phyloP scores from a whole-genome alignment of 53 echinoderm and acorn worm genomes.

The Actinopyga echinites region DNA sequence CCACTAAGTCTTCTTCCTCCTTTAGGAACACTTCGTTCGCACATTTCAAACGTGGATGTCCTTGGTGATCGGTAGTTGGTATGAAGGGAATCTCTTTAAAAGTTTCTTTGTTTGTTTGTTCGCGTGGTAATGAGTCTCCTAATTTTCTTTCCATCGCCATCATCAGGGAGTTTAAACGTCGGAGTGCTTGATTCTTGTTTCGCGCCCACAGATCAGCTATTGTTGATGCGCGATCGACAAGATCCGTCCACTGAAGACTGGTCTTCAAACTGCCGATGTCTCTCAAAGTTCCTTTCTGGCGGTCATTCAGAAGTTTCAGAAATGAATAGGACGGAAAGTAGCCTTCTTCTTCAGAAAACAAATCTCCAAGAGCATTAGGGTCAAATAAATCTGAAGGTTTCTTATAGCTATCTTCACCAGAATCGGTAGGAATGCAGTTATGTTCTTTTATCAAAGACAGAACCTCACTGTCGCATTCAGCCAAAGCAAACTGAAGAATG shows the following conservation, averaged over 20 bases:
- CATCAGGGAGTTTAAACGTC: not conserved
- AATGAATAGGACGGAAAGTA: conserved; percentile 8
- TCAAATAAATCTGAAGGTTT: conserved; percentile 46
- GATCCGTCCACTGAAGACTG: not conserved
- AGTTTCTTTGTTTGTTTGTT: not conserved
- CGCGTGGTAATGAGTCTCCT: not conserved
- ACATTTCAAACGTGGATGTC: not conserved
- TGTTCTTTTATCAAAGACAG: not conserved
- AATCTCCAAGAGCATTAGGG: not conserved
- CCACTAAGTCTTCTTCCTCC: conserved; percentile 9
- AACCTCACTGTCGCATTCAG: not conserved
- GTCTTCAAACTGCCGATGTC: conserved; percentile 20
- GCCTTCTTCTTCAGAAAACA: conserved; percentile 32
- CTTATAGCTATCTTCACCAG: not conserved
- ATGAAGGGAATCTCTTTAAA: not conserved
- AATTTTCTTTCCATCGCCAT: not conserved
- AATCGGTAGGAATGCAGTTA: conserved; percentile 50
- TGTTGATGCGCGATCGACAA: conserved; percentile 5
- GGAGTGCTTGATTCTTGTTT: not conserved
- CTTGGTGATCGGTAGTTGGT: not conserved
- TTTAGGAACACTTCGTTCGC: conserved; percentile 16
- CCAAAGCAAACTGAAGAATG: conserved; percentile 35
- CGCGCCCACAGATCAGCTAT: not conserved
- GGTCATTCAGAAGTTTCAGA: not conserved
- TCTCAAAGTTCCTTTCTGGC: conserved; percentile 32